phyloP scores from a whole-genome alignment of 2,888 invertebrate genomes.

The Rhamnusium bicolor region DNA sequence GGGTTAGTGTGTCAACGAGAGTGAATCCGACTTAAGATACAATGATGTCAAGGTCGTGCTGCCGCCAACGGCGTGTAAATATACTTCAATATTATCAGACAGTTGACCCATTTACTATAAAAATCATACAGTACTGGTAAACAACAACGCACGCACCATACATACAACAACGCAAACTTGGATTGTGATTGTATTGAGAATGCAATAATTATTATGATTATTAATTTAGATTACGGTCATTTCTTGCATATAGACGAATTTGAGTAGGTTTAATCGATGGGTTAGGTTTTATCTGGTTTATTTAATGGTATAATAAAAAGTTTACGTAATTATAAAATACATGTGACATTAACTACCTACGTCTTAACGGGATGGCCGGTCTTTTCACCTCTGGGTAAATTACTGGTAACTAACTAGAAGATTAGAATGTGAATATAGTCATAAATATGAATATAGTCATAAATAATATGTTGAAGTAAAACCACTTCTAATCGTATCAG shows the following conservation, averaged over 20 bases:
- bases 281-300: conserved; percentile 15
- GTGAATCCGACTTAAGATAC: conserved; percentile 62
- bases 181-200: not conserved
- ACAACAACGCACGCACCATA: conserved; percentile 12
- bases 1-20: conserved; percentile 66
- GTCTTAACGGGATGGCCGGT: no score
- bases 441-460: no score
- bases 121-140: conserved; percentile 34
- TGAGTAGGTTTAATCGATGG: conserved; percentile 15
- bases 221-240: conserved; percentile 38
- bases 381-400: no score
- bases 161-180: conserved; percentile 3
- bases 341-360: not conserved
- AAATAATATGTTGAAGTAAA: no score
- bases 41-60: conserved; percentile 54
- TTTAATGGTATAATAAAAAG: not conserved
- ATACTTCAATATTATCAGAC: conserved; percentile 55
- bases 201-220: not conserved
- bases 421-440: no score
- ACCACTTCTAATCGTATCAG: no score
- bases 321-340: not conserved
- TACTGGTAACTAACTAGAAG: no score
- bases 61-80: conserved; percentile 52
- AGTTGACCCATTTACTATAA: conserved; percentile 52
- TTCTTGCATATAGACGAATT: conserved; percentile 26